phyloP scores from a whole-genome alignment of 2,888 invertebrate genomes.

The Lepetodrilus schrolli region DNA sequence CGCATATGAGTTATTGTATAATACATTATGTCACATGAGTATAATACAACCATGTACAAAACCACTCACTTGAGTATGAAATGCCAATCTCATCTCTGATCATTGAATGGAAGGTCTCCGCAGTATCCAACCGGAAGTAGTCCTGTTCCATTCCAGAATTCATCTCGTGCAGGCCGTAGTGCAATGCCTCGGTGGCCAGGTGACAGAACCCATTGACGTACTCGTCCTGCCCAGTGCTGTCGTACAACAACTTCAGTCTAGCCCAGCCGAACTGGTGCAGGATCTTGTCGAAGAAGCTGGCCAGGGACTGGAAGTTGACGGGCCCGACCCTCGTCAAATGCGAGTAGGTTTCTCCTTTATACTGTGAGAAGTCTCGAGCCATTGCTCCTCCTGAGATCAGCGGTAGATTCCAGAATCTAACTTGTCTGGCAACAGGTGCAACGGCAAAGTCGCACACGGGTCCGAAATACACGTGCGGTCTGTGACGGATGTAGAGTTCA shows the following conservation, averaged over 20 bases:
- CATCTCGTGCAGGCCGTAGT: conserved; percentile 75
- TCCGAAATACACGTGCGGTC: conserved; percentile 66
- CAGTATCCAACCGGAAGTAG: conserved; percentile 38
- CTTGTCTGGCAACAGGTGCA: conserved; percentile 88
- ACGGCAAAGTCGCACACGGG: conserved; percentile 80
- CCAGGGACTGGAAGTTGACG: conserved; percentile 49
- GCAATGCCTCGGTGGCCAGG: conserved; percentile 84
- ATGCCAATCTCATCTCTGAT: conserved; percentile 45
- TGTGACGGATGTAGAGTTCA: conserved; percentile 51
- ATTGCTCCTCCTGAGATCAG: conserved; percentile 81
- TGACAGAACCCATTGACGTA: conserved; percentile 82
- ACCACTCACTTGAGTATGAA: conserved; percentile 51
- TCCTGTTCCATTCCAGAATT: conserved; percentile 39
- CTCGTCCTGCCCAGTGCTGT: conserved; percentile 83
- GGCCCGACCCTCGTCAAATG: conserved; percentile 80
- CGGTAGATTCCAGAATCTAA: conserved; percentile 86
- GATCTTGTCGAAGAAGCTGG: conserved; percentile 32
- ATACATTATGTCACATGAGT: too few species aligned
- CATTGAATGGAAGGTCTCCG: conserved; percentile 37
- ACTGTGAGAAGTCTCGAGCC: conserved; percentile 56
- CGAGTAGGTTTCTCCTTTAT: conserved; percentile 79
- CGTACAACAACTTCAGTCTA: conserved; percentile 81
- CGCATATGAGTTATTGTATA: too few species aligned
- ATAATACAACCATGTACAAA: background rate
- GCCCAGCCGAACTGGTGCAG: conserved; percentile 36